Percentiles rank a stretch among this genome's conserved stretches.
phyloP scores from a whole-genome alignment of 2,113 vertebrate species.

The Megalops atlanticus region DNA sequence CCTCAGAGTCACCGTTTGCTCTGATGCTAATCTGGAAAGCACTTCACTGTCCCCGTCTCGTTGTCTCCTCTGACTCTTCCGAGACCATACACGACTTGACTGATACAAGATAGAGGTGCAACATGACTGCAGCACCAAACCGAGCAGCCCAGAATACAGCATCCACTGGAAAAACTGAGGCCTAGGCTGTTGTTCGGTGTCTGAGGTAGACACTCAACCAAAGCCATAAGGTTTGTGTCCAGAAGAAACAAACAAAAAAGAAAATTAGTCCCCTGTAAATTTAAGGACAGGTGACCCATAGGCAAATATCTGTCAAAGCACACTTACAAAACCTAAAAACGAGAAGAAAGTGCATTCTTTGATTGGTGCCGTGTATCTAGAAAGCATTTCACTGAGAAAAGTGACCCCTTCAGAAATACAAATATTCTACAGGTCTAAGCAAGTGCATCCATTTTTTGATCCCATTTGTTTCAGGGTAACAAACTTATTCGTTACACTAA shows the following conservation, averaged over 20 bases:
- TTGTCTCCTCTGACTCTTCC: background rate
- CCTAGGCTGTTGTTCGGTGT: no score
- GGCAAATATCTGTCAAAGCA: background rate
- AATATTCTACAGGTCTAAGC: background rate
- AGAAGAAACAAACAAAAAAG: no score
- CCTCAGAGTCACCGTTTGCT: background rate
- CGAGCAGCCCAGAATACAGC: no score
- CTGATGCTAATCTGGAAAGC: slow-evolving; percentile 17
- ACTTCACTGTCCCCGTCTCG: background rate
- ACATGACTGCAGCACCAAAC: no score
- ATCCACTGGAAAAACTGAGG: no score
- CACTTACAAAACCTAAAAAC: background rate
- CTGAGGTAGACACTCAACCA: no score
- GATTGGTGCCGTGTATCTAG: background rate
- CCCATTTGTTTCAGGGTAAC: slow-evolving; percentile 6
- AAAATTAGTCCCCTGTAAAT: no score
- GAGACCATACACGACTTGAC: background rate
- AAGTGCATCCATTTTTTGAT: background rate
- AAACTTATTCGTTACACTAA: slow-evolving; percentile 65
- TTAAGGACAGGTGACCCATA: no score
- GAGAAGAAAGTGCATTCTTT: background rate
- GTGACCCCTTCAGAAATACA: background rate
- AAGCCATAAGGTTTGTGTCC: no score
- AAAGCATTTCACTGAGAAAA: background rate
- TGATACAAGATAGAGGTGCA: background rate